Percentiles rank a stretch among this genome's conserved stretches.
Evolutionary conservation across 2,113 vertebrate genomes (phyloP).

Genomic region (Nibea albiflora): DNA sequence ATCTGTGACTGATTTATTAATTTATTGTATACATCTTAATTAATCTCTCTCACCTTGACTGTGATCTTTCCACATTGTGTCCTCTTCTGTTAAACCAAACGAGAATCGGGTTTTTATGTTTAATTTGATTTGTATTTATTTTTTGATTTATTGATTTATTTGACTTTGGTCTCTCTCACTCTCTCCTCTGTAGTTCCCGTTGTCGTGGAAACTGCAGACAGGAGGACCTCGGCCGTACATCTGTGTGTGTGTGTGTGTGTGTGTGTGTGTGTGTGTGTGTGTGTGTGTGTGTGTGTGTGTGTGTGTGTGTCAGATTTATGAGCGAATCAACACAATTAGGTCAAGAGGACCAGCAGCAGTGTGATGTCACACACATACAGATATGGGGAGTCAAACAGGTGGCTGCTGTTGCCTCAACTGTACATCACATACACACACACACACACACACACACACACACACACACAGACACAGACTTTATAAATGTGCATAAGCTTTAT

Average conservation of each 20-base stretch:
- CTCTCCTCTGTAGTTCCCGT: conserved; percentile 61
- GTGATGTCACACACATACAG: conserved; percentile 19
- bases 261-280: too few species aligned
- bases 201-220: conserved; percentile 82
- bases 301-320: conserved; percentile 18
- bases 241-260: background rate
- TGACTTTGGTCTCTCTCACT: conserved; percentile 18
- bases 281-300: too few species aligned
- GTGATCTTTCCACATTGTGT: conserved; percentile 24
- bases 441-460: too few species aligned
- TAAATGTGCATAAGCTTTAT: background rate
- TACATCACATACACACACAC: background rate
- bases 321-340: conserved; percentile 66
- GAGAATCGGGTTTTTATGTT: conserved; percentile 1
- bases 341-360: conserved; percentile 37
- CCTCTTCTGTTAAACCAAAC: conserved; percentile 22
- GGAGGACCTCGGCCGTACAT: conserved; percentile 54
- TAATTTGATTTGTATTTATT: background rate
- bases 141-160: conserved; percentile 33
- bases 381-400: conserved; percentile 69
- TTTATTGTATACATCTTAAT: conserved; percentile 56
- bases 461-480: too few species aligned
- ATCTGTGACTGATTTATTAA: conserved; percentile 42
- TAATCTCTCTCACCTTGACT: conserved; percentile 42
- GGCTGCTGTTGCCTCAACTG: conserved; percentile 40